These are phyloP conservation scores for Euclidia mi DNA, from an alignment of 2,888 invertebrate species.

Conservation along the genomic window DNA sequence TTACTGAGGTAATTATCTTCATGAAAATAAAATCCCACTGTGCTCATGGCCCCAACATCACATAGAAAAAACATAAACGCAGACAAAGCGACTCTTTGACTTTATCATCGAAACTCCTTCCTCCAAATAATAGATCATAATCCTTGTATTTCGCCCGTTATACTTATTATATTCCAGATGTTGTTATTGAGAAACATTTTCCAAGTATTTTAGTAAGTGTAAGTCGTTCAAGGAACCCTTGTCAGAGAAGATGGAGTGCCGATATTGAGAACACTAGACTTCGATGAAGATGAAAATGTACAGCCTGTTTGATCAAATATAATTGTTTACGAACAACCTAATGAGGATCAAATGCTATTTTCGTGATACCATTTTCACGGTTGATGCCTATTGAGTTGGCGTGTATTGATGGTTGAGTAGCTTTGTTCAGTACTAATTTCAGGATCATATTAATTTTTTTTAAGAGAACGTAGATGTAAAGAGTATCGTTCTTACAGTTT, in stretches of 20 bases:
- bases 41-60: constrained; percentile 23
- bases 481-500: too few species aligned
- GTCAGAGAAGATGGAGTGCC: background rate
- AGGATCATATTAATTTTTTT: too few species aligned
- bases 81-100: constrained; percentile 11
- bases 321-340: background rate
- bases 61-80: constrained; percentile 6
- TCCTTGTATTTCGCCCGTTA: background rate
- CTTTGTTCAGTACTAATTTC: too few species aligned
- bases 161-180: background rate
- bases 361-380: too few species aligned
- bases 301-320: background rate
- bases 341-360: too few species aligned
- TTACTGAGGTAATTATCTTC: too few species aligned
- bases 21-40: too few species aligned
- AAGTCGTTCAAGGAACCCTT: constrained; percentile 3
- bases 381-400: too few species aligned
- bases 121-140: constrained; percentile 14
- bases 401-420: too few species aligned
- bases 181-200: constrained; percentile 9
- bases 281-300: background rate
- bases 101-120: constrained; percentile 22
- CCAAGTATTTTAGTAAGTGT: too few species aligned
- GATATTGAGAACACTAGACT: background rate
- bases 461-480: too few species aligned